Evolutionary conservation across 2,797 vertebrate species (phyloP).

Genomic region (Anabas testudineus): DNA sequence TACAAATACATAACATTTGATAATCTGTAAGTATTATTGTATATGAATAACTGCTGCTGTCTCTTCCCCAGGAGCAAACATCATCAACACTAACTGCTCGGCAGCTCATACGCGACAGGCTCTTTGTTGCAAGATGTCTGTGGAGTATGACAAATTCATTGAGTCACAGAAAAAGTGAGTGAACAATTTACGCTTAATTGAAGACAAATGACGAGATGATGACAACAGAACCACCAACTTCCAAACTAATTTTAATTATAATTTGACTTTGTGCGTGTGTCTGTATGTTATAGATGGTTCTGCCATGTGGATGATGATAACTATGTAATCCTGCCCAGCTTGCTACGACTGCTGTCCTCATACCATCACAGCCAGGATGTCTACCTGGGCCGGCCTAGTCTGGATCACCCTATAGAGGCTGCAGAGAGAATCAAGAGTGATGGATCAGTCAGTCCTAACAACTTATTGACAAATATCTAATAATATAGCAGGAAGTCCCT

Average conservation of each 20-base stretch:
- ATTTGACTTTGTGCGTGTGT: neutral
- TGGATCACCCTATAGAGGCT: constrained; percentile 97
- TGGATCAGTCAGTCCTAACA: constrained; percentile 87
- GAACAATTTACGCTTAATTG: neutral
- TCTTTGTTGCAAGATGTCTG: constrained; percentile 98
- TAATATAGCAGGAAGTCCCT: neutral
- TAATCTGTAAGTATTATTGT: too few species aligned
- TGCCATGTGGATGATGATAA: constrained; percentile 99
- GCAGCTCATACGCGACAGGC: constrained; percentile 95
- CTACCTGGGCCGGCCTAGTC: constrained; percentile 94
- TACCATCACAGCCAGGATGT: constrained; percentile 95
- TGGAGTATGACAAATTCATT: constrained; percentile 98
- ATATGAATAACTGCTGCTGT: constrained; percentile 4
- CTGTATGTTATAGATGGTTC: constrained; percentile 90
- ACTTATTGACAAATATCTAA: neutral
- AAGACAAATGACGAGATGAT: neutral
- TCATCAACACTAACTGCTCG: constrained; percentile 98
- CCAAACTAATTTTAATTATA: too few species aligned
- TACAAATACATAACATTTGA: too few species aligned
- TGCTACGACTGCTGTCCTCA: constrained; percentile 88
- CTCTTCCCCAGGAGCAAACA: constrained; percentile 83
- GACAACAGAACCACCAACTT: too few species aligned
- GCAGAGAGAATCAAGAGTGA: constrained; percentile 91
- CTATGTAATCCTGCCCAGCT: constrained; percentile 90
- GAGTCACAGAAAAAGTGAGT: constrained; percentile 95